A percentile compares a stretch with the other conserved stretches of the same genome.
phyloP scores from a whole-genome alignment of 2,113 vertebrate genomes.

The Campylorhamphus procurvoides region DNA sequence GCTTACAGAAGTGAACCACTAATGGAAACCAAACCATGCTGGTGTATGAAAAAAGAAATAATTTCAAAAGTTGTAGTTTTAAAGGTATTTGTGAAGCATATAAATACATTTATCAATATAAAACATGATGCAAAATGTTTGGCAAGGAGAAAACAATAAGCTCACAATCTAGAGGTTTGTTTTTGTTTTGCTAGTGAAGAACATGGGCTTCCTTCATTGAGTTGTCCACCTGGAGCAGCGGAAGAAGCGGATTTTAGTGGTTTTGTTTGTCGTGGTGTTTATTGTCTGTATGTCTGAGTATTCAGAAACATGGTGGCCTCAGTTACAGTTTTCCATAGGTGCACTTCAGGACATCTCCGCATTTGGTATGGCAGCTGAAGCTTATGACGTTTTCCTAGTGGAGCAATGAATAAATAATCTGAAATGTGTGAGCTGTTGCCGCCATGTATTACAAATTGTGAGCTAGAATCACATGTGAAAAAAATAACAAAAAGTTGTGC shows the following conservation, averaged over 20 bases:
- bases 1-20: not conserved
- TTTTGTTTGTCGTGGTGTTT: not conserved
- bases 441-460: not conserved
- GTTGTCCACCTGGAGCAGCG: not conserved
- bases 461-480: not conserved
- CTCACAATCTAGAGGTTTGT: not conserved
- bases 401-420: constrained; percentile 10
- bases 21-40: not conserved
- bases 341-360: not conserved
- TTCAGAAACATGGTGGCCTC: not conserved
- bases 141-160: not conserved
- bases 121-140: not conserved
- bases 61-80: not conserved
- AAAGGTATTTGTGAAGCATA: not conserved
- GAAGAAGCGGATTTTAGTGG: not conserved
- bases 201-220: not conserved
- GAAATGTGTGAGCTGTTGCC: not conserved
- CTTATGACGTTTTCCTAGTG: not conserved
- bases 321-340: not conserved
- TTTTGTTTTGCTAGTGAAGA: not conserved
- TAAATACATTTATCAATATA: not conserved
- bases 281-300: not conserved
- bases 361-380: constrained; percentile 8
- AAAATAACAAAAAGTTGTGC: not conserved
- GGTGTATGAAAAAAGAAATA: not conserved